These are phyloP conservation scores for Ctenicera cuprea DNA, from an alignment of 2,888 invertebrate genomes.

Conservation along the genomic window DNA sequence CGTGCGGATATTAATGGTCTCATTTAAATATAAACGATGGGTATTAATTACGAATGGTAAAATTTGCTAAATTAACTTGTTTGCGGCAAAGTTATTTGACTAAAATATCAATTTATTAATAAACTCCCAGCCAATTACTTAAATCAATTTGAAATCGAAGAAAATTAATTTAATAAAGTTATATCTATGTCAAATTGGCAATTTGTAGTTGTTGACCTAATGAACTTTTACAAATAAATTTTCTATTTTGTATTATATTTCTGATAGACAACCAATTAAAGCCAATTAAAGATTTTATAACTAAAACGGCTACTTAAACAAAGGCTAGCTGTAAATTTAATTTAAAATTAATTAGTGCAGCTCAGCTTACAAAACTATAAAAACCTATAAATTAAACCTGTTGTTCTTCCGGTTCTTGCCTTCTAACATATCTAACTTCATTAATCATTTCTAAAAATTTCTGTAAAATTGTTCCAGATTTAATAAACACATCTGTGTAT, in stretches of 20 bases:
- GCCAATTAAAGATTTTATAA: background rate
- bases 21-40: slow-evolving; percentile 48
- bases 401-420: slow-evolving; percentile 29
- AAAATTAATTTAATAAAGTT: slow-evolving; percentile 11
- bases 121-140: background rate
- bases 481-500: slow-evolving; percentile 13
- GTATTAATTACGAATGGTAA: slow-evolving; percentile 46
- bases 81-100: slow-evolving; percentile 9
- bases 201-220: background rate
- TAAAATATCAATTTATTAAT: slow-evolving; percentile 7
- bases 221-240: background rate
- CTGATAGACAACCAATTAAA: background rate
- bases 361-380: slow-evolving; percentile 22
- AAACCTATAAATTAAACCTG: slow-evolving; percentile 29
- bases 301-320: background rate
- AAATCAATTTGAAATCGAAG: background rate
- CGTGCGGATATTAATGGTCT: slow-evolving; percentile 44
- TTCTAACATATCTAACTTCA: slow-evolving; percentile 22
- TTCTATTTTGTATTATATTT: too few relatives aligned
- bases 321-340: too few relatives aligned
- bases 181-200: slow-evolving; percentile 8
- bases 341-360: slow-evolving; percentile 29
- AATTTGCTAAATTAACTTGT: slow-evolving; percentile 46
- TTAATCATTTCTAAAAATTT: slow-evolving; percentile 4
- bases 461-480: slow-evolving; percentile 1